Evolutionary conservation across 2,113 vertebrate species (phyloP).

Genomic region (Todiramphus saurophagus): DNA sequence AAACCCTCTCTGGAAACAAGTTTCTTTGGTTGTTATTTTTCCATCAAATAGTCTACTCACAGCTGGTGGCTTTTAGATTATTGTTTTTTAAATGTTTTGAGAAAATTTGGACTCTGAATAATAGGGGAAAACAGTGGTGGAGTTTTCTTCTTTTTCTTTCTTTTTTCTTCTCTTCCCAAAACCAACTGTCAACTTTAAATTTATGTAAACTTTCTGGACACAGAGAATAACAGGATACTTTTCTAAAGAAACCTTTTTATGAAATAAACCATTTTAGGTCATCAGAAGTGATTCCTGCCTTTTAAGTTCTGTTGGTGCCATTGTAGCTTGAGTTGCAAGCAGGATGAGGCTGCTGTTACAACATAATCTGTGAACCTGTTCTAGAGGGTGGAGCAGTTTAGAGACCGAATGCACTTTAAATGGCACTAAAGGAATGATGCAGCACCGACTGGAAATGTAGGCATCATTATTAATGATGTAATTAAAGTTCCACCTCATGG

Average conservation of each 20-base stretch:
- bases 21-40: neutral
- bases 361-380: slow-evolving; percentile 40
- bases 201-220: neutral
- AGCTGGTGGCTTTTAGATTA: neutral
- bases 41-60: no score
- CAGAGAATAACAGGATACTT: neutral
- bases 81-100: neutral
- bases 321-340: neutral
- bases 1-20: neutral
- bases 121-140: neutral
- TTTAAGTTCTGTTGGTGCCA: neutral
- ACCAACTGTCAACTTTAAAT: neutral
- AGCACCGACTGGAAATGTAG: slow-evolving; percentile 34
- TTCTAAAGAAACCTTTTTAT: neutral
- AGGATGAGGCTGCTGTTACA: slow-evolving; percentile 27
- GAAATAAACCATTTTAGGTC: neutral
- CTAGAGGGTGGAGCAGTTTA: slow-evolving; percentile 63
- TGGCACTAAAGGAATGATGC: slow-evolving; percentile 51
- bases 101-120: neutral
- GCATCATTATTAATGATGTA: slow-evolving; percentile 70
- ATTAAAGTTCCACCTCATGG: slow-evolving; percentile 70
- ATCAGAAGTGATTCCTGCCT: neutral
- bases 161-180: neutral
- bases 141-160: neutral
- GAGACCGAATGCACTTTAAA: slow-evolving; percentile 64